A percentile compares a stretch with the other conserved stretches of the same genome.
These are phyloP conservation scores for Cataglyphis rosenhaueri DNA, from an alignment of 2,888 invertebrate species.

Conservation along the genomic window DNA sequence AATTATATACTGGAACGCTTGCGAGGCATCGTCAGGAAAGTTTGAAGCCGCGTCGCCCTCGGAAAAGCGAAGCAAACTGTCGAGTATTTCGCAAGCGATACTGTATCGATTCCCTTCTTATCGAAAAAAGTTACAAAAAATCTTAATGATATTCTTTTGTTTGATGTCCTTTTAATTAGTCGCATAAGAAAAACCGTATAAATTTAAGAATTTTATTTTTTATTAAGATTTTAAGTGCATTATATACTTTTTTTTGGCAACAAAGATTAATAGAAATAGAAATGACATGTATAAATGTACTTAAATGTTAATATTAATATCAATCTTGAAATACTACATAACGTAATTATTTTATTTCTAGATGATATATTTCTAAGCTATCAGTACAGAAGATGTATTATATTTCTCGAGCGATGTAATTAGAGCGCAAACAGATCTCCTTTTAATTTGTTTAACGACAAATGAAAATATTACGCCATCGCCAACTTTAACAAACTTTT, in stretches of 20 bases:
- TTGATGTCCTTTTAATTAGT: background rate
- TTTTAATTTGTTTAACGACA: constrained; percentile 3
- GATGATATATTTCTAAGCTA: background rate
- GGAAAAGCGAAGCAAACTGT: constrained; percentile 19
- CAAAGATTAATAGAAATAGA: background rate
- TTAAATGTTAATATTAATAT: background rate
- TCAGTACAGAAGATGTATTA: background rate
- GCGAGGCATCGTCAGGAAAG: constrained; percentile 29
- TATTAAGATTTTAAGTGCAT: background rate
- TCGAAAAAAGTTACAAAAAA: constrained; percentile 1
- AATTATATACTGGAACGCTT: constrained; percentile 46
- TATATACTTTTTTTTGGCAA: background rate
- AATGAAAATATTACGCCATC: constrained; percentile 11
- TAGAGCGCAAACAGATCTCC: background rate
- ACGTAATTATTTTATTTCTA: background rate
- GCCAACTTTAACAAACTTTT: constrained; percentile 17
- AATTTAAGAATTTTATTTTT: background rate
- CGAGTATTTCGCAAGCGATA: constrained; percentile 10
- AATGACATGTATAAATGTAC: background rate
- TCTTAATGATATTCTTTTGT: constrained; percentile 8
- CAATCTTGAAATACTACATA: background rate
- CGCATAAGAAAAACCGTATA: background rate
- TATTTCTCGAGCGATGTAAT: background rate
- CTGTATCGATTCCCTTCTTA: constrained; percentile 22
- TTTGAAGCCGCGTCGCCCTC: background rate